These are phyloP conservation scores for Speoplatyrhinus poulsoni DNA, from an alignment of 2,113 vertebrate species.

Conservation along the genomic window DNA sequence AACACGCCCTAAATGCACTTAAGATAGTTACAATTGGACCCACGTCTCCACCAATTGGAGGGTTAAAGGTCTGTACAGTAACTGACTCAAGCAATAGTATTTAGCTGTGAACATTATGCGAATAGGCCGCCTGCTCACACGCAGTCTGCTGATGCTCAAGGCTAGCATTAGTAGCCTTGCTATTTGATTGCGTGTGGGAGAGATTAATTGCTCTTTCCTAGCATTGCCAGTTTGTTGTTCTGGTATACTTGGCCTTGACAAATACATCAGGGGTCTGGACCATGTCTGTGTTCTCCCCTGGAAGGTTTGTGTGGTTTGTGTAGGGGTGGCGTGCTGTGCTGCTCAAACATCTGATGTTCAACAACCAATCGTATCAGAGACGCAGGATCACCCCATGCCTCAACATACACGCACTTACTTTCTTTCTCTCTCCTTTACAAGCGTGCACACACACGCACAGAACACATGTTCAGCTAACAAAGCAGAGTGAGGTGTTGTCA, in stretches of 20 bases:
- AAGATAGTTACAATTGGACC: too few relatives aligned
- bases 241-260: slow-evolving; percentile 6
- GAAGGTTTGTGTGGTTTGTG: slow-evolving; percentile 14
- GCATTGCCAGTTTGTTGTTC: not conserved
- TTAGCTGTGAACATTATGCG: too few relatives aligned
- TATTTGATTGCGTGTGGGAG: not conserved
- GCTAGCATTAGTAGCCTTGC: not conserved
- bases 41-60: too few relatives aligned
- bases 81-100: too few relatives aligned
- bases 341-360: slow-evolving; percentile 32
- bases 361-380: slow-evolving; percentile 56
- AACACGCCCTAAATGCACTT: too few relatives aligned
- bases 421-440: slow-evolving; percentile 15
- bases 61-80: too few relatives aligned
- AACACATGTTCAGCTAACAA: slow-evolving; percentile 3
- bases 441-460: slow-evolving; percentile 1
- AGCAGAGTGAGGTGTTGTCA: too few relatives aligned
- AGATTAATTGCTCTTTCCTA: not conserved
- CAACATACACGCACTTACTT: slow-evolving; percentile 12
- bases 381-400: slow-evolving; percentile 39
- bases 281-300: not conserved
- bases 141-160: not conserved
- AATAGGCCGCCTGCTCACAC: not conserved
- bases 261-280: not conserved
- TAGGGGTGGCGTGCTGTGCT: slow-evolving; percentile 26